Evolutionary conservation across 2,888 invertebrate species (phyloP).

Genomic region (Sinotaia quadrata): DNA sequence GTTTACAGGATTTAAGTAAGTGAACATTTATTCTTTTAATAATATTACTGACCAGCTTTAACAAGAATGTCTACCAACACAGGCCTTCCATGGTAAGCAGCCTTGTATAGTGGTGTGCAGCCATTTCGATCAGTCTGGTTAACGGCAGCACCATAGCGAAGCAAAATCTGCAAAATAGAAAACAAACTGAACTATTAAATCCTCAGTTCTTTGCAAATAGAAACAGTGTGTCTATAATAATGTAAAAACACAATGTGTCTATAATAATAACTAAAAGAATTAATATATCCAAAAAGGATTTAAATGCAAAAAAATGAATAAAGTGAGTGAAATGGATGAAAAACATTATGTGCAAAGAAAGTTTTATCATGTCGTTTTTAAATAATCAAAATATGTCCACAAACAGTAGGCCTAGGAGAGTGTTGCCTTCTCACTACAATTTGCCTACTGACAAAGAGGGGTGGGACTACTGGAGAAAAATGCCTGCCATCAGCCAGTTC

Average conservation of each 20-base stretch:
- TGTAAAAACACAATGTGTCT: too few species aligned
- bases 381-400: too few species aligned
- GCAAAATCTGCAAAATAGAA: conserved; percentile 57
- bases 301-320: background rate
- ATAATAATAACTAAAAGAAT: too few species aligned
- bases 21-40: too few species aligned
- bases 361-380: too few species aligned
- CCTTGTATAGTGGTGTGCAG: conserved; percentile 71
- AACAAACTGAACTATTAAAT: background rate
- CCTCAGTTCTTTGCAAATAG: background rate
- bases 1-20: too few species aligned
- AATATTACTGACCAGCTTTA: conserved; percentile 53
- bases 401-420: too few species aligned
- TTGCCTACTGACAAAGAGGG: too few species aligned
- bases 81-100: conserved; percentile 69
- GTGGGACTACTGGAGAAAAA: too few species aligned
- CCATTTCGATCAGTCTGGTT: conserved; percentile 70
- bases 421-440: too few species aligned
- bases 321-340: background rate
- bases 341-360: background rate
- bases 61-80: conserved; percentile 62
- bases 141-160: conserved; percentile 69
- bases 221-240: background rate
- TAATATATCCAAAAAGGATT: too few species aligned
- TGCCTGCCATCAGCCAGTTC: too few species aligned